Conservation (phyloP, 1,140 invertebrate genomes). For the Scaptomyza montana region DNA sequence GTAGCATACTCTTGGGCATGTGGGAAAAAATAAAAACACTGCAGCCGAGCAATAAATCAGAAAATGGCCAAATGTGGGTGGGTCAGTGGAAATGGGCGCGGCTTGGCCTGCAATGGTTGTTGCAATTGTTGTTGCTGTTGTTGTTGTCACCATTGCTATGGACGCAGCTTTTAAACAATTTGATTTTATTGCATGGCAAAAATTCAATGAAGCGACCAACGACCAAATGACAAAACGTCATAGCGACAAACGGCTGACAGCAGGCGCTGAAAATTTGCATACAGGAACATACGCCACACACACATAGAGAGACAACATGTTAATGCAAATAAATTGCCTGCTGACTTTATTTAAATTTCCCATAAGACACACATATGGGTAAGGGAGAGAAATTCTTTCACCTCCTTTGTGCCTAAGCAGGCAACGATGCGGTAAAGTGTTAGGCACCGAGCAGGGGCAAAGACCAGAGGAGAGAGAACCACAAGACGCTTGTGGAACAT, state of each 20-base stretch:
- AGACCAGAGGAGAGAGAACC: constrained; percentile 17
- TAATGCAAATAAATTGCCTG: constrained; percentile 83
- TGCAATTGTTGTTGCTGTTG: background rate
- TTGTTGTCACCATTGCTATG: constrained; percentile 49
- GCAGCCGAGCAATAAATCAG: constrained; percentile 12
- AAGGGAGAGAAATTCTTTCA: constrained; percentile 21
- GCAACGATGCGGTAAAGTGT: constrained; percentile 64
- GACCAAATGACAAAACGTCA: constrained; percentile 46
- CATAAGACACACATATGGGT: constrained; percentile 76
- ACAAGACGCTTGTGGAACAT: constrained; percentile 54
- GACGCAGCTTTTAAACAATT: constrained; percentile 72
- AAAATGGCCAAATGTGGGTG: constrained; percentile 65
- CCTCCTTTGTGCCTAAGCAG: constrained; percentile 44
- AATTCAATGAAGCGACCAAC: constrained; percentile 78
- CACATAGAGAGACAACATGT: constrained; percentile 63
- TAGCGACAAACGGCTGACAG: constrained; percentile 63
- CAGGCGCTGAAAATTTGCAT: constrained; percentile 74
- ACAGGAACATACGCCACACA: constrained; percentile 54
- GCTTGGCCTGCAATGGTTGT: constrained; percentile 28
- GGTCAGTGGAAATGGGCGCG: constrained; percentile 40
- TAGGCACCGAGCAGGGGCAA: constrained; percentile 21
- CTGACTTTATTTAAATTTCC: constrained; percentile 82
- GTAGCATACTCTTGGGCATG: constrained; percentile 58
- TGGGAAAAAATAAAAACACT: constrained; percentile 33
- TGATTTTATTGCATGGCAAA: constrained; percentile 66